A percentile compares a stretch with the other conserved stretches of the same genome.
phyloP scores from a whole-genome alignment of 1,140 invertebrate genomes.

The Whitmania pigra region DNA sequence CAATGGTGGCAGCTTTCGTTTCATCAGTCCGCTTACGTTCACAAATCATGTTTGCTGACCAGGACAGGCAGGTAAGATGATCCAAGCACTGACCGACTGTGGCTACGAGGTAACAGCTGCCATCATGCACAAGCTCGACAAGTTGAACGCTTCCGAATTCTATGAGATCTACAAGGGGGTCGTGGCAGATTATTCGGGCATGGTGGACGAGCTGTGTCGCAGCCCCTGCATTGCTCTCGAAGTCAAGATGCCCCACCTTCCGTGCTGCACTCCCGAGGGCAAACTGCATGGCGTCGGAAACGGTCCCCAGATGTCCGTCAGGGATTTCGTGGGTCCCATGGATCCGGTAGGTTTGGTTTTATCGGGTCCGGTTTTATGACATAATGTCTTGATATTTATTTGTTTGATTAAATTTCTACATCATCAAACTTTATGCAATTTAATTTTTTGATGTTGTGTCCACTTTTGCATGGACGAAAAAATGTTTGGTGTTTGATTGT shows the following conservation, averaged over 20 bases:
- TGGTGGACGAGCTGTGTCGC: conserved; percentile 58
- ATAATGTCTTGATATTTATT: not conserved
- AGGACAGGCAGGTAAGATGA: conserved; percentile 53
- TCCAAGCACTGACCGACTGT: conserved; percentile 58
- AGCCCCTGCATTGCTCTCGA: conserved; percentile 75
- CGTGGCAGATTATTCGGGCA: conserved; percentile 55
- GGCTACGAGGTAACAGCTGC: conserved; percentile 65
- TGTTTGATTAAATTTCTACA: no score
- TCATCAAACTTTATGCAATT: no score
- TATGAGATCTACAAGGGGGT: conserved; percentile 86
- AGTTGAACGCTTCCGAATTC: conserved; percentile 68
- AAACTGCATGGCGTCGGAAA: not conserved
- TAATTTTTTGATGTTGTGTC: no score
- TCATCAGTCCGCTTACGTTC: conserved; percentile 12
- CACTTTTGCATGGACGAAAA: no score
- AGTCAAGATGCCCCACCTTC: conserved; percentile 55
- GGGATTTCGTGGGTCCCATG: conserved; percentile 68
- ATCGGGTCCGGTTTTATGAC: not conserved
- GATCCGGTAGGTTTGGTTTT: conserved; percentile 60
- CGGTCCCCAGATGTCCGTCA: conserved; percentile 49
- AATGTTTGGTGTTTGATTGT: not conserved
- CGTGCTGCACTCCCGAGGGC: conserved; percentile 4
- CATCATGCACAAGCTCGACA: conserved; percentile 55
- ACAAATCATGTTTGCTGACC: not conserved
- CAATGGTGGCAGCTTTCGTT: conserved; percentile 9